Conservation (phyloP, 2,113 vertebrate species). For the Sturnus vulgaris region DNA sequence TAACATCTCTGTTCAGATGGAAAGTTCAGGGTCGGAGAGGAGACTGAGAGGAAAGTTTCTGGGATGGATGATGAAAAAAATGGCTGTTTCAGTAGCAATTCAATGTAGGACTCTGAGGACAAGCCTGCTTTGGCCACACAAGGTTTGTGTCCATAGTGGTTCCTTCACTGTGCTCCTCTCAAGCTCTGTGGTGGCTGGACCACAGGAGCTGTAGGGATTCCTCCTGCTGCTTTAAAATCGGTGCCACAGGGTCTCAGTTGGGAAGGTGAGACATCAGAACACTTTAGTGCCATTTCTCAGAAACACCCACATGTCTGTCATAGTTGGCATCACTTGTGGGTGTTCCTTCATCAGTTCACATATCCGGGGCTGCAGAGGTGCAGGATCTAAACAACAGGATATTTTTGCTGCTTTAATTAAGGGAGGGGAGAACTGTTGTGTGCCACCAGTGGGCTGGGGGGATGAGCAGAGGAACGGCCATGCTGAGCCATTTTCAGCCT, state of each 20-base stretch:
- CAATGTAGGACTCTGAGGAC: rapidly evolving
- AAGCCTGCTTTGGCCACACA: background rate
- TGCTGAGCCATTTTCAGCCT: background rate
- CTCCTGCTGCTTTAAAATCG: background rate
- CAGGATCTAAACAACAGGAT: background rate
- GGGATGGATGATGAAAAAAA: background rate
- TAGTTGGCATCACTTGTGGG: background rate
- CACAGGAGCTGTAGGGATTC: background rate
- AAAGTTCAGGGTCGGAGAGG: background rate
- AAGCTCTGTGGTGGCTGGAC: rapidly evolving
- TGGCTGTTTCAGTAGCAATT: background rate
- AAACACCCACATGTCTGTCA: background rate
- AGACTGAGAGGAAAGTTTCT: background rate
- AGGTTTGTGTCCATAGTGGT: rapidly evolving
- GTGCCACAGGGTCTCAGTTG: background rate
- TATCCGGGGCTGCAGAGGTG: background rate
- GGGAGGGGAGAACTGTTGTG: background rate
- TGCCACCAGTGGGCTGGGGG: background rate
- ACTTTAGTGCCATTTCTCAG: background rate
- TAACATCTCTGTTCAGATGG: background rate
- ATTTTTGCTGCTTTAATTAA: background rate
- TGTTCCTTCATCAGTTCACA: background rate
- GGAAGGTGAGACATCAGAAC: background rate
- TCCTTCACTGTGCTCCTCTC: background rate
- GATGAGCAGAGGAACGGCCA: background rate